These are phyloP conservation scores for Oryctolagus cuniculus DNA, from an alignment of 2,113 vertebrate genomes.

Conservation along the genomic window DNA sequence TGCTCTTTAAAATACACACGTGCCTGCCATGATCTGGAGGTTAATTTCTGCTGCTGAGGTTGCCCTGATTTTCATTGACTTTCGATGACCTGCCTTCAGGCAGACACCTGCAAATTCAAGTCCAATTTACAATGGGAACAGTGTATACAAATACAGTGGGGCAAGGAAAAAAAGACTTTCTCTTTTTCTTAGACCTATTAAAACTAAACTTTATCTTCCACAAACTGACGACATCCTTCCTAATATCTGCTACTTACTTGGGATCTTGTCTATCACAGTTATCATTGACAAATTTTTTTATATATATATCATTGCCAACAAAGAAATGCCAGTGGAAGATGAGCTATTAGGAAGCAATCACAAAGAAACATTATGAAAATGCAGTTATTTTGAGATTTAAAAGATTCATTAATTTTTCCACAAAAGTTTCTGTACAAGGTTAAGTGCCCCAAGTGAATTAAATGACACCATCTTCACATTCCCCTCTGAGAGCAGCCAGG, in stretches of 20 bases:
- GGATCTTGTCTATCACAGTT: neutral
- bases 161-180: conserved; percentile 59
- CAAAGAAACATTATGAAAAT: neutral
- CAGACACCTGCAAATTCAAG: conserved; percentile 66
- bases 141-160: neutral
- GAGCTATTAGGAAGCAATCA: neutral
- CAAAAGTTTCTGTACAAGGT: neutral
- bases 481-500: neutral
- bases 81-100: conserved; percentile 70
- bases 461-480: neutral
- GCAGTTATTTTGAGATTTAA: neutral
- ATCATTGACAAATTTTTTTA: neutral
- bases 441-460: neutral
- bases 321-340: neutral
- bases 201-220: conserved; percentile 73
- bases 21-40: neutral
- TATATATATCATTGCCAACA: neutral
- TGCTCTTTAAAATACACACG: conserved; percentile 20
- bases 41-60: conserved; percentile 48
- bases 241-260: conserved; percentile 11
- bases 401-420: neutral
- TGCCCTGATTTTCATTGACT: conserved; percentile 56
- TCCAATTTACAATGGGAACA: neutral
- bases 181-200: conserved; percentile 55
- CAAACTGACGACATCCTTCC: conserved; percentile 59